Evolutionary conservation across 2,888 invertebrate genomes (phyloP).

Genomic region (Melikaiella ostensackeni): DNA sequence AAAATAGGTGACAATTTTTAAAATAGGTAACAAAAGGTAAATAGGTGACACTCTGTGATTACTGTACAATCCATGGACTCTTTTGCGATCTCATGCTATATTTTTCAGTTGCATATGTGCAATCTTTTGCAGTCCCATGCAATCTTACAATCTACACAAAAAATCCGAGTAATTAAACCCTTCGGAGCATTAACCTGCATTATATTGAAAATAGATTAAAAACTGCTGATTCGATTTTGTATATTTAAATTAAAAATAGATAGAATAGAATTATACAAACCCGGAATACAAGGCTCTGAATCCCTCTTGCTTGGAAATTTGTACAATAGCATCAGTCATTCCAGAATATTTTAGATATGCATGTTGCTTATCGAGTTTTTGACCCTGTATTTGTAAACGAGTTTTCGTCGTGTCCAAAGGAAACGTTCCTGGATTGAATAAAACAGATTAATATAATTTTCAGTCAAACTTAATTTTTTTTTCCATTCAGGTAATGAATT

Average conservation of each 20-base stretch:
- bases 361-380: conserved; percentile 87
- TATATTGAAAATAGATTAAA: no score
- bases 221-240: no score
- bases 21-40: no score
- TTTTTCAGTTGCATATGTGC: no score
- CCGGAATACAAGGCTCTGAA: conserved; percentile 91
- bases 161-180: no score
- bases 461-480: background rate
- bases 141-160: no score
- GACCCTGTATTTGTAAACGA: conserved; percentile 95
- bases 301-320: conserved; percentile 93
- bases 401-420: conserved; percentile 98
- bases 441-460: conserved; percentile 41
- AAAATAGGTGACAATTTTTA: no score
- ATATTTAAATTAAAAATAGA: background rate
- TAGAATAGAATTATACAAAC: conserved; percentile 77
- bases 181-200: no score
- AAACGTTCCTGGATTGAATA: conserved; percentile 86
- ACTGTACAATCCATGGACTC: no score
- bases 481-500: background rate
- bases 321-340: conserved; percentile 93
- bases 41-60: no score
- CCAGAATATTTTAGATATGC: conserved; percentile 89
- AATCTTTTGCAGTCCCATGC: no score
- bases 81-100: no score